Base-by-base conservation (phyloP, 2,797 vertebrate species). In the Apogon hyalosoma region DNA sequence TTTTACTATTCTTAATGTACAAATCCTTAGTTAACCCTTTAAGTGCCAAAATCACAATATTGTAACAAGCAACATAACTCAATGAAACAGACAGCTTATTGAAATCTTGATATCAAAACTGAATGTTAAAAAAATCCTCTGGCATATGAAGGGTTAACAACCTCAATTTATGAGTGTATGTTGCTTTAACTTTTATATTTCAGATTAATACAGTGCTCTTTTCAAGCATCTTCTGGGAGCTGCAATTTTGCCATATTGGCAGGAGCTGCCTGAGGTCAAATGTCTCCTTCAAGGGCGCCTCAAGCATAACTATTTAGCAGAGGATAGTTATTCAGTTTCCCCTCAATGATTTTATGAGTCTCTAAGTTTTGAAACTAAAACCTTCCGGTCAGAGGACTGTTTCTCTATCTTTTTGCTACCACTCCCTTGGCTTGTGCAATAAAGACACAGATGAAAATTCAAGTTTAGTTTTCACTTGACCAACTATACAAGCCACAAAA, bases 331-430 rank as follows among this genome's bases (percentile, higher is more conserved):
- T 36, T 63, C 21, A 63, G 7, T 14, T 41, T 40, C 50, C 46
- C 18, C 55, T 53, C 28, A 66, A 53, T 38, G 39, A 36, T 70
- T 60, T 56, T 45, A 16, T 45, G 7, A 7, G 19, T 33, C 19
- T 50, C 28, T n/a, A 16, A 8, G 18, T 62, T 64, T 64, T 68
- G 57, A 67, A 67, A 62, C 39, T n/a, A 7, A 58, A 28, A 33
- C 33, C 38, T 47, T 63, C 51, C 3, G 1, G 38, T 63, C 40
- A 66, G 39, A 41, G 11, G 19, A 48, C 16, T 60, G 48, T 19
- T 62, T 31, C 15, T 54, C 52, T 12, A 7, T 51, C 21, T 47
- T 28, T 28, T 41, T 40, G 50, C 16, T n/a, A 38, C 31, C 53
- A 60, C 60, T 8, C 4, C 54, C 55, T 53, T 1, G 46, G 62